Conservation (phyloP, 1,140 invertebrate species). For the Rhysida immarginata region DNA sequence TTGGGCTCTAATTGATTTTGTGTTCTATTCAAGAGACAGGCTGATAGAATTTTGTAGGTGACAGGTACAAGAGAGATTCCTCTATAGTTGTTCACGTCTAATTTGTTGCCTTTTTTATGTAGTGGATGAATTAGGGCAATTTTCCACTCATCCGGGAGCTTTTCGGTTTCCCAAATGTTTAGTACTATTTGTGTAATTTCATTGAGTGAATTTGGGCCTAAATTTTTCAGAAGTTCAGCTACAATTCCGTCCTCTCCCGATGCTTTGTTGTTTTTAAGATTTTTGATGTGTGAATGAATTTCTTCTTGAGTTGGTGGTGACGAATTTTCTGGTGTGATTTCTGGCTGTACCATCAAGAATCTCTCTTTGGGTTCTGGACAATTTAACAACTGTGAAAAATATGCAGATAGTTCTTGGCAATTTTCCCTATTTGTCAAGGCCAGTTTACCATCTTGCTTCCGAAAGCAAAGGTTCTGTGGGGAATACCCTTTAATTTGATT, state of each 20-base stretch:
- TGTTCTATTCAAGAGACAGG: neutral
- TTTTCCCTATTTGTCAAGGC: neutral
- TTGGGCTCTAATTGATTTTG: neutral
- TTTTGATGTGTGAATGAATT: neutral
- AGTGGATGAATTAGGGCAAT: neutral
- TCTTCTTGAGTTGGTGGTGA: no score
- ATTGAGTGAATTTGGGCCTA: neutral
- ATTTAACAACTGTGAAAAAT: neutral
- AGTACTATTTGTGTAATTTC: neutral
- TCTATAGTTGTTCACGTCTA: neutral
- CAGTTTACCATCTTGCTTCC: neutral
- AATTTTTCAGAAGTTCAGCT: neutral
- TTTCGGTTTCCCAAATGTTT: neutral
- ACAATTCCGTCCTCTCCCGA: neutral
- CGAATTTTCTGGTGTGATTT: neutral
- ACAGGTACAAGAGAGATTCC: neutral
- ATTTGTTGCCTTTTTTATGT: neutral
- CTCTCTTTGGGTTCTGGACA: neutral
- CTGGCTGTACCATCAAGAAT: neutral
- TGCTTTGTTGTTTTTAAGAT: neutral
- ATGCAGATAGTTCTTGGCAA: neutral
- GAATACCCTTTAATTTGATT: neutral
- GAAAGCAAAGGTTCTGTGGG: neutral
- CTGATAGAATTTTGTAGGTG: neutral
- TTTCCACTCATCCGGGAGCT: neutral